Conservation (phyloP, 2,113 vertebrate genomes). For the Cebus imitator region DNA sequence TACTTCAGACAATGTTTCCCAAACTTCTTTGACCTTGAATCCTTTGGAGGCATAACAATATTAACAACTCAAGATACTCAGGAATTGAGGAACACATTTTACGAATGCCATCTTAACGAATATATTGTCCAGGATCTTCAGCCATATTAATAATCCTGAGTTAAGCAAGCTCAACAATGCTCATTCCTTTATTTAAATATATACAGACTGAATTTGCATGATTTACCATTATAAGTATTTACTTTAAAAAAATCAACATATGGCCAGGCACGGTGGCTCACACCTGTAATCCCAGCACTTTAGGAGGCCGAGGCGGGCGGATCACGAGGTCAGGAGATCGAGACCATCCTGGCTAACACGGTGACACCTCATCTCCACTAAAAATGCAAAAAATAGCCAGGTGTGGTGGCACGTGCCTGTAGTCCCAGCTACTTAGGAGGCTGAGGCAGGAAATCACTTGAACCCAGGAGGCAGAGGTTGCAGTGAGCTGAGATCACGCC, state of each 20-base stretch:
- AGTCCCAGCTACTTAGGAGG: too few relatives aligned
- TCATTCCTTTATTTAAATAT: not conserved
- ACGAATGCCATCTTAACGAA: not conserved
- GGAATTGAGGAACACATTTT: not conserved
- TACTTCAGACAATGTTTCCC: not conserved
- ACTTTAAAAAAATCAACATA: not conserved
- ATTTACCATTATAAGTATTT: not conserved
- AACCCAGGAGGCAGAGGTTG: too few relatives aligned
- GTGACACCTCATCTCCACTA: too few relatives aligned
- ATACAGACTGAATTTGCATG: not conserved
- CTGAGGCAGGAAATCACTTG: too few relatives aligned
- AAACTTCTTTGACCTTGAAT: constrained; percentile 27
- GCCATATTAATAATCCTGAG: not conserved
- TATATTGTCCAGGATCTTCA: not conserved
- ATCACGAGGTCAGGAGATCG: too few relatives aligned
- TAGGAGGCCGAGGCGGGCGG: too few relatives aligned
- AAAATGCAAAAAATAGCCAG: too few relatives aligned
- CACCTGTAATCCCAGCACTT: too few relatives aligned
- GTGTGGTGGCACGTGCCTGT: too few relatives aligned
- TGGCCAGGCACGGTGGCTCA: too few relatives aligned
- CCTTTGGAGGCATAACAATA: not conserved
- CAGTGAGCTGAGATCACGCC: too few relatives aligned
- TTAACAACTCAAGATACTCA: not conserved
- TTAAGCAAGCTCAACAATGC: not conserved
- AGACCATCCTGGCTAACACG: too few relatives aligned